Evolutionary conservation across 2,113 vertebrate species (phyloP), one percentile per base, ranked within the genome.

Genomic region (Danionella cerebrum): DNA sequence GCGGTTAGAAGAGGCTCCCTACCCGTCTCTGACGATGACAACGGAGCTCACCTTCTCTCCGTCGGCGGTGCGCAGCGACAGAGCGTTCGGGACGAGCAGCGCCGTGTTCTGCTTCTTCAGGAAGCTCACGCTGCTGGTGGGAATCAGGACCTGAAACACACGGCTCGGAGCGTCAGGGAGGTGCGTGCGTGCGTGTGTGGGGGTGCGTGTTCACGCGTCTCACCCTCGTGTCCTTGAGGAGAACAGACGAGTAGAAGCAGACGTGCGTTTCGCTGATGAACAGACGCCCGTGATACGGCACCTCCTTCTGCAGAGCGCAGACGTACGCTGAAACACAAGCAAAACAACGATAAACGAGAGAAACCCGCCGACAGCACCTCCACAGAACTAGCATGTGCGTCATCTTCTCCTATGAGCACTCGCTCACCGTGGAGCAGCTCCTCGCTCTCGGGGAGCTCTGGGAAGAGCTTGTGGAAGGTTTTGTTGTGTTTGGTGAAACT

Each of bases 41-140:
- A n/a, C 7, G 39, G 13, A 4, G 11, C 84, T 69, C 22, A 92
- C 92, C 90, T 94, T 95, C 6, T 93, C 88, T n/a, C 91, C 90
- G 0, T 83, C 66, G 0, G 36, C 59, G 0, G 90, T 93, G 35
- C 88, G 90, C 62, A 94, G 55, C 1, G 90, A 91, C 75, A 94
- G 75, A 1, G 90, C 92, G 0, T 94, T 95, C 27, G 92, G 93
- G 13, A 95, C 91, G 51, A 95, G 79, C 13, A 94, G 74, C 0
- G 84, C 91, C 0, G 79, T 95, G 77, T 94, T 94, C 79, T 93
- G 89, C 66, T 95, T 95, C 78, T 94, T 94, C 65, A 95, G 64
- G 12, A 80, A 57, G 0, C 65, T 77, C 65, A 95, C 83, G 35
- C 67, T 82, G 13, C 78, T 36, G 1, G 93, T 57, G 0, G 91